Base-by-base conservation (phyloP, 2,888 invertebrate genomes). In the Icerya purchasi region DNA sequence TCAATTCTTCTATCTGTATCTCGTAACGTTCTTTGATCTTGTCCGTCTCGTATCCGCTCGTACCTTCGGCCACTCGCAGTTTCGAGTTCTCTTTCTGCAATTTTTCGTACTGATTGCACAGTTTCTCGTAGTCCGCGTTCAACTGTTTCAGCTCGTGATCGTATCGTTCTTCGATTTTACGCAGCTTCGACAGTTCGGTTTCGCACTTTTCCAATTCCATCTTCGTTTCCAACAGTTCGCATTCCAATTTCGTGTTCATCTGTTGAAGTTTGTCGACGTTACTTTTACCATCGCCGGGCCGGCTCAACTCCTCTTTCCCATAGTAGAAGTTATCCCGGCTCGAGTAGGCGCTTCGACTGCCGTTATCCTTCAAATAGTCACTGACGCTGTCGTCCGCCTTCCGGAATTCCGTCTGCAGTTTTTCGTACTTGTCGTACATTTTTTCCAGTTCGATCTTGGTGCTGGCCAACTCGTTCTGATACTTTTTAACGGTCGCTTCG, bases 371-470 rank as follows among this genome's bases (percentile, higher is more conserved):
- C 86, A 79, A 3, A 87, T 78, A 53, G 83, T 83, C 67, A 62
- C 83, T 86, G 58, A 84, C 75, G 66, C 87, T 86, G 1, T 79
- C 79, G 68, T 89, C 87, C 10, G 87, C 80, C 69, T 86, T 83
- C 64, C 89, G 77, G 64, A 89, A 75, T 68, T 91, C 91, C 14
- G 81, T 76, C 66, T 89, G 84, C 60, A 82, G 79, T 69, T 88
- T 84, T 66, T 91, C 91, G 68, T 88, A 86, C 67, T 90, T 89
- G 68, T 91, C 91, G 68, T 87, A 86, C 77, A 88, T 83, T 72
- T 90, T 91, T 70, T 91, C 91, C 53, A 87, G 76, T 73, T 91
- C 91, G 57, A 88, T 77, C 69, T 89, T 86, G 67, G 89, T 79
- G 67, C 89, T 77, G 1, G 87, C 84, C 66, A 87, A 79, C 73